phyloP scores from a whole-genome alignment of 1,140 invertebrate genomes.

The Zaprionus gabonicus region DNA sequence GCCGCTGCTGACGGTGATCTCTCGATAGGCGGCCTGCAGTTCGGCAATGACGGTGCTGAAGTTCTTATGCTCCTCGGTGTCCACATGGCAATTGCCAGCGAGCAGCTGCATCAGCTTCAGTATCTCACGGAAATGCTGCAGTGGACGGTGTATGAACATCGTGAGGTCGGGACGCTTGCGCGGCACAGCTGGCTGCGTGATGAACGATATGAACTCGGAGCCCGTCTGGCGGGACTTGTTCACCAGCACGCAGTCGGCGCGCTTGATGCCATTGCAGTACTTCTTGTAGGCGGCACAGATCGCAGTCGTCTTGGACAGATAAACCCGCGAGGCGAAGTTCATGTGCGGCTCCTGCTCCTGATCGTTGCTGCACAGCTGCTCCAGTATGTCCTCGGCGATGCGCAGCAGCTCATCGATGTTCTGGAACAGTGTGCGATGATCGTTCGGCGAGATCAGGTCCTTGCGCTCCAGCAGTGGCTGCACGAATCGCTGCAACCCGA shows the following conservation, averaged over 20 bases:
- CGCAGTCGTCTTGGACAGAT: conserved; percentile 89
- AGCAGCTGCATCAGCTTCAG: conserved; percentile 85
- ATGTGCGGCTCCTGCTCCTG: conserved; percentile 88
- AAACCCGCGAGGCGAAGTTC: conserved; percentile 88
- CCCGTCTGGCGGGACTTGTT: conserved; percentile 87
- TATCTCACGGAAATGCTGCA: conserved; percentile 90
- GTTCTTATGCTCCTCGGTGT: conserved; percentile 84
- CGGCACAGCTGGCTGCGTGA: conserved; percentile 91
- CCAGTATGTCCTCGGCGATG: conserved; percentile 91
- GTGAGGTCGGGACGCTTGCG: conserved; percentile 92
- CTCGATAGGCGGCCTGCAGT: conserved; percentile 88
- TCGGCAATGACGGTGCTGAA: conserved; percentile 81
- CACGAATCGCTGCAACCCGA: conserved; percentile 90
- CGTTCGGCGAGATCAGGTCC: conserved; percentile 89
- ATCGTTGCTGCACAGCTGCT: conserved; percentile 88
- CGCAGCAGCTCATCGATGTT: conserved; percentile 92
- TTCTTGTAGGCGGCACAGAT: conserved; percentile 91
- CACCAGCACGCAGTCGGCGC: conserved; percentile 91
- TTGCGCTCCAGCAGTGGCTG: conserved; percentile 89
- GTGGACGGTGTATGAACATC: conserved; percentile 90
- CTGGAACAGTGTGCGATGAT: conserved; percentile 92
- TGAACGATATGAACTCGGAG: conserved; percentile 89
- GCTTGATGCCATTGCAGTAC: conserved; percentile 92
- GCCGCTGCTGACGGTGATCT: conserved; percentile 91
- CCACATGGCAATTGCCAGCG: conserved; percentile 80